These are phyloP conservation scores for Tangara arthus DNA, from an alignment of 2,797 vertebrate species.

Conservation along the genomic window DNA sequence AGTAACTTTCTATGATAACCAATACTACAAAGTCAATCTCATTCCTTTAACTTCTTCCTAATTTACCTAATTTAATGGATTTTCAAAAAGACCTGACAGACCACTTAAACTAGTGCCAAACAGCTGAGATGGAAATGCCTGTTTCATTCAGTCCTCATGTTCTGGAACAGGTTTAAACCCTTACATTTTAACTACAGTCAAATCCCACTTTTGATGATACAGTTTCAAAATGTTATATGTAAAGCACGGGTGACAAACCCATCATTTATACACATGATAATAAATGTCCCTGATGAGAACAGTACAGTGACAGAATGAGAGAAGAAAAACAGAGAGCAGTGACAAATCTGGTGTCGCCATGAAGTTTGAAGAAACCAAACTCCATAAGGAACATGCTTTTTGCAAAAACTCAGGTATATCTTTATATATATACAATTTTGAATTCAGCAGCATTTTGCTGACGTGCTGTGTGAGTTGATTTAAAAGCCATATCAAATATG, in stretches of 20 bases:
- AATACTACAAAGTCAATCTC: not conserved
- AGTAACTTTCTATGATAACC: not conserved
- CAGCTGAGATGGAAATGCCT: not conserved
- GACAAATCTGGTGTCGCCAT: not conserved
- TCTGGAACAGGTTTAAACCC: not conserved
- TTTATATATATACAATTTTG: fast-evolving
- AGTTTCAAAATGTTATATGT: fast-evolving
- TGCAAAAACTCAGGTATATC: fast-evolving
- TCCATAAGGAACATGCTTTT: fast-evolving
- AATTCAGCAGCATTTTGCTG: not conserved
- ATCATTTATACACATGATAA: fast-evolving
- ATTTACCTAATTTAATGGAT: not conserved
- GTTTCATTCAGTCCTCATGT: not conserved
- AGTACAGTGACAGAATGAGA: not conserved
- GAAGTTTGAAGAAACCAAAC: not conserved
- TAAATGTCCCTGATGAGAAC: fast-evolving
- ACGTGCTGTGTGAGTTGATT: not conserved
- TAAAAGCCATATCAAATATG: fast-evolving
- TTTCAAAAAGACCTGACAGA: not conserved
- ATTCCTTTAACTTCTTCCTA: not conserved
- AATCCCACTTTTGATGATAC: not conserved
- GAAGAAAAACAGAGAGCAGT: fast-evolving
- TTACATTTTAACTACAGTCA: not conserved
- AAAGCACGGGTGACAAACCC: not conserved
- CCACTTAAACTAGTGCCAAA: not conserved